Base-by-base conservation (phyloP, 2,113 vertebrate genomes). In the Tetrao urogallus region DNA sequence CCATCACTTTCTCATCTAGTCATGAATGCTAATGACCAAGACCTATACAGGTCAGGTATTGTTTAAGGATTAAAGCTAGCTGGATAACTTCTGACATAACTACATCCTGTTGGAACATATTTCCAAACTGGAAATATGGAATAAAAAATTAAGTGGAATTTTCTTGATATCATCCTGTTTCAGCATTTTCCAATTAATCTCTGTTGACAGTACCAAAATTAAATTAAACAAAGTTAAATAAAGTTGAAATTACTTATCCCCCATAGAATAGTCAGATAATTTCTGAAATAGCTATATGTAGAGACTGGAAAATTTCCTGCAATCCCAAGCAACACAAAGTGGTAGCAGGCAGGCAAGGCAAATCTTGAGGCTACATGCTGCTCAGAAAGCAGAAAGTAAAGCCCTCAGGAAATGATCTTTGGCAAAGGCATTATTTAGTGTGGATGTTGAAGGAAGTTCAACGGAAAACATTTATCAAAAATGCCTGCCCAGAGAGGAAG, bases 381-480 rank as follows among this genome's bases (percentile, higher is more conserved):
- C 57, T 72, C 43, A 48, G 66, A 65, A 65, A 89, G 75, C 71
- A 87, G 58, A 94, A 89, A 82, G 43, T 4, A 61, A 52, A 86
- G 90, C 86, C 86, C 71, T 92, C 96, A 96, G 97, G 95, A 97
- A 96, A 97, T 66, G 92, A 74, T 86, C 80, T 81, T 60, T 96
- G 95, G 76, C 67, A 47, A 88, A 92, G 86, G 60, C 13, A 45
- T 67, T 96, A 86, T 95, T 97, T 77, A 94, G 81, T 76, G 92
- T 75, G 86, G 79, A 50, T 90, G 92, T 64, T 61, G 89, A 56
- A 64, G 95, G 92, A 94, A 97, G 71, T 63, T 61, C 28, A 80
- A 57, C 2, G 75, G 95, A 98, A 98, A 98, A 95, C 92, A 27
- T 88, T 92, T 92, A 95, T 86, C 91, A 96, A 78, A 36, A 73